These are phyloP conservation scores for Protomyctophum bolini DNA, from an alignment of 2,113 vertebrate genomes.

Conservation along the genomic window DNA sequence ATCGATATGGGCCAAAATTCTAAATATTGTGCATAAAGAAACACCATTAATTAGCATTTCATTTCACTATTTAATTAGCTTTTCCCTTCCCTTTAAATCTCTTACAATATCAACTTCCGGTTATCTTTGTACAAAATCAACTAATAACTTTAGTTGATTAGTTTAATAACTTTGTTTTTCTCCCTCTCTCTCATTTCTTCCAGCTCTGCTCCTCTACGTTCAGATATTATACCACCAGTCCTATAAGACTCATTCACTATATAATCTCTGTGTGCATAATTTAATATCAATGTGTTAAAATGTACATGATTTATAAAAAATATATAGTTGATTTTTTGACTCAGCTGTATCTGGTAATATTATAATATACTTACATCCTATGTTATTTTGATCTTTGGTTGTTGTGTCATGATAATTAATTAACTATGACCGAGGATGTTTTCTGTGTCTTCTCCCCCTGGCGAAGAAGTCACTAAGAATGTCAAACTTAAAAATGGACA, in stretches of 20 bases:
- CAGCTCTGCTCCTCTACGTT: conserved; percentile 44
- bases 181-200: conserved; percentile 17
- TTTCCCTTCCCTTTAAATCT: conserved; percentile 1
- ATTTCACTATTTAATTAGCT: conserved; percentile 5
- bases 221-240: conserved; percentile 20
- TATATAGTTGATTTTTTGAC: neutral
- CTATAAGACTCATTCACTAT: conserved; percentile 3
- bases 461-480: conserved; percentile 1
- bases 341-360: conserved; percentile 6
- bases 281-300: conserved; percentile 20
- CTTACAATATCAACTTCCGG: conserved; percentile 33
- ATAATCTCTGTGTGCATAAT: neutral
- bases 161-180: no score
- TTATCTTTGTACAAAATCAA: conserved; percentile 14
- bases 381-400: conserved; percentile 7
- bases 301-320: conserved; percentile 21
- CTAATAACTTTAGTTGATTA: no score
- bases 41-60: neutral
- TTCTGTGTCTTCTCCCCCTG: no score
- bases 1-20: no score
- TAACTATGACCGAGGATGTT: conserved; percentile 13
- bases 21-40: neutral
- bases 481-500: conserved; percentile 10
- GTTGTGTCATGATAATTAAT: neutral
- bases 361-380: conserved; percentile 19